These are phyloP conservation scores for Asbolus verrucosus DNA, from an alignment of 1,140 invertebrate genomes.

Conservation along the genomic window DNA sequence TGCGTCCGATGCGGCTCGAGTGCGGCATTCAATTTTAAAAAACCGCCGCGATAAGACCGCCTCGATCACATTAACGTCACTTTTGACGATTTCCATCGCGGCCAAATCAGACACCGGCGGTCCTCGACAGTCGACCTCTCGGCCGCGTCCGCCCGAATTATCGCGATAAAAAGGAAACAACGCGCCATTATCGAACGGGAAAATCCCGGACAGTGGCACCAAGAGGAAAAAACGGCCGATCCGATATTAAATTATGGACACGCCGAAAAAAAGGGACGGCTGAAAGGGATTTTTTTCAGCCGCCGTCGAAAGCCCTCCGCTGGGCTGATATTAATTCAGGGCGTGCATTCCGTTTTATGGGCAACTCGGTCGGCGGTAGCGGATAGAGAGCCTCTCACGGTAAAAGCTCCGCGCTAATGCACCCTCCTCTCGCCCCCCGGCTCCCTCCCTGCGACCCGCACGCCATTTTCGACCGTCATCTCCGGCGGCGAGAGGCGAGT, in stretches of 20 bases:
- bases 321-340: conserved; percentile 49
- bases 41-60: background rate
- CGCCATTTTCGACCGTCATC: background rate
- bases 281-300: conserved; percentile 29
- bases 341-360: conserved; percentile 55
- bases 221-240: conserved; percentile 15
- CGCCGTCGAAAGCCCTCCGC: conserved; percentile 15
- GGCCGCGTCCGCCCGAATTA: background rate
- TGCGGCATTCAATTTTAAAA: conserved; percentile 24
- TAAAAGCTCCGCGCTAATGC: conserved; percentile 60
- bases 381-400: conserved; percentile 41
- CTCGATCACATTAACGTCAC: conserved; percentile 31
- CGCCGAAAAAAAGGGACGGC: conserved; percentile 8
- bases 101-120: conserved; percentile 1
- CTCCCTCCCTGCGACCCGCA: background rate
- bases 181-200: no score
- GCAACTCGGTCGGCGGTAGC: conserved; percentile 49
- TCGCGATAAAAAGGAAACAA: no score
- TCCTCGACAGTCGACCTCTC: background rate
- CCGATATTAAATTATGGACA: conserved; percentile 25
- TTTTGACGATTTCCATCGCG: conserved; percentile 20
- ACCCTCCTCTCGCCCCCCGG: conserved; percentile 40
- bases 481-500: background rate
- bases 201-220: conserved; percentile 3
- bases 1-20: conserved; percentile 15